Evolutionary conservation across 2,113 vertebrate species (phyloP).

Genomic region (Megatriorchis doriae): DNA sequence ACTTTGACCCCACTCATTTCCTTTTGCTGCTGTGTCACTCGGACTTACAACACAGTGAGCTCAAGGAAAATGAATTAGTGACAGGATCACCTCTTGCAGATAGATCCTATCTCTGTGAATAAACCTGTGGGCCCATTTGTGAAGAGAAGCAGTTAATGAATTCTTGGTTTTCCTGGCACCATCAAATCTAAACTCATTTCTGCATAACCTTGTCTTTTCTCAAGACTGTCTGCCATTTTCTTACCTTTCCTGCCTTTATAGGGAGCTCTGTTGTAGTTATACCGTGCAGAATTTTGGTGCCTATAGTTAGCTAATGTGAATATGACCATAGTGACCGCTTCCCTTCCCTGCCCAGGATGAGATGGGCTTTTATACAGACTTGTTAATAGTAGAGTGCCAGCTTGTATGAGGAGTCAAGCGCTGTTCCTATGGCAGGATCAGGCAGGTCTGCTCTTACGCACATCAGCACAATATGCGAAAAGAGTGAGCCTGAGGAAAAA

Average conservation of each 20-base stretch:
- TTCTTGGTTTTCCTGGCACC: background rate
- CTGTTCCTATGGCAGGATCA: background rate
- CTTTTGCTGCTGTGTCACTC: background rate
- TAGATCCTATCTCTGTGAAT: background rate
- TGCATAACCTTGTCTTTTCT: background rate
- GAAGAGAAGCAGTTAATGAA: background rate
- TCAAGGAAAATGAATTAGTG: background rate
- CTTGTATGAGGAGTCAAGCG: background rate
- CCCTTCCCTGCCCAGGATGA: background rate
- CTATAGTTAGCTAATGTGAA: background rate
- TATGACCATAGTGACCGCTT: background rate
- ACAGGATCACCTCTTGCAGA: background rate
- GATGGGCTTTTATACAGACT: background rate
- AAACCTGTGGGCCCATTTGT: background rate
- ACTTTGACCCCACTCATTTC: fast-evolving
- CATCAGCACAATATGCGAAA: background rate
- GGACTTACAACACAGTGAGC: background rate
- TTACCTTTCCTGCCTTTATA: background rate
- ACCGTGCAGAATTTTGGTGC: background rate
- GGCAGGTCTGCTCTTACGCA: background rate
- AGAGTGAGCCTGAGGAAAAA: background rate
- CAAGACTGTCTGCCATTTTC: background rate
- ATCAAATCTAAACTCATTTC: background rate
- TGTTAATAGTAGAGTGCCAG: background rate
- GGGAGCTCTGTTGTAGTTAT: background rate